Base-by-base conservation (phyloP, 2,797 vertebrate genomes). In the Anabas testudineus region DNA sequence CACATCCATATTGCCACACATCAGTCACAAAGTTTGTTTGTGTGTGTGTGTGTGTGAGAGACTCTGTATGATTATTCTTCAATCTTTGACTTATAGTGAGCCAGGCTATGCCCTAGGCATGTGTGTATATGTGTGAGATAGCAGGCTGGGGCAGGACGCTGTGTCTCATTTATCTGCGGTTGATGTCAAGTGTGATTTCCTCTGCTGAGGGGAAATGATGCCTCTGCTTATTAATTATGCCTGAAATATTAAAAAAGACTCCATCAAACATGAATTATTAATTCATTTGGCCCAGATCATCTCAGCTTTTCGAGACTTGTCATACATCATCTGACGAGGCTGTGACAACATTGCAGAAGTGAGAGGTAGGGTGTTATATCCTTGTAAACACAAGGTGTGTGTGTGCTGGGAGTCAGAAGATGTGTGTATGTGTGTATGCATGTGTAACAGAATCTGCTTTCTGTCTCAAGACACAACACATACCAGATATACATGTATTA, bases 201-300 rank as follows among this genome's bases (percentile, higher is more conserved):
- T 84, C 80, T 74, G 69, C 84, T 80, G 81, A 81, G 78, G 75
- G 56, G 81, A 86, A 88, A 84, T 68, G 37, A 84, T 85, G 77
- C 67, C 75, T 65, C 76, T 76, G 72, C 87, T 91, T 92, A 94
- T 93, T 93, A 94, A 94, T 94, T 93, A 91, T 91, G 85, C 82
- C 80, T 91, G 86, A 92, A 93, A 94, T 94, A 94, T 94, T 92
- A 91, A 93, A 94, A 36, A 91, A 90, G 86, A 88, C 92, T 90
- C 89, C 81, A 92, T 93, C 90, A 91, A 78, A 87, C 83, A 92
- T 94, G 84, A 93, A 94, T 93, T 91, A 94, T 94, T 90, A 74
- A 93, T 92, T 91, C 74, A 86, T 93, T 92, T 90, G 77, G 67
- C 90, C 80, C 59, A 87, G 84, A 93, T 92, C 87, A 90, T 93